Evolutionary conservation across 2,888 invertebrate genomes (phyloP).

Genomic region (Masnerella sp.): DNA sequence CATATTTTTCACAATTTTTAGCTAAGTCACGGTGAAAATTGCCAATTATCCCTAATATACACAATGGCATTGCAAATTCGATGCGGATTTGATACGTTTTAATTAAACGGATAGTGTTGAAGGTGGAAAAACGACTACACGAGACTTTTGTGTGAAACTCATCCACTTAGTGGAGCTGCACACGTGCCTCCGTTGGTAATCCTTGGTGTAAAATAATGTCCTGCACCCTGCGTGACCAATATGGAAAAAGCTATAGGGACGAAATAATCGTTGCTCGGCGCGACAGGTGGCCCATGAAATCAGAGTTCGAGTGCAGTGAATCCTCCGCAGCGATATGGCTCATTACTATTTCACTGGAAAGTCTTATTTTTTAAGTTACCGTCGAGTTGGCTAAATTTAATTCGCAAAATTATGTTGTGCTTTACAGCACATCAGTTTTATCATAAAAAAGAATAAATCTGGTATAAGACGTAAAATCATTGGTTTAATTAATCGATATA

Average conservation of each 20-base stretch:
- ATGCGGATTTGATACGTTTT: too few species aligned
- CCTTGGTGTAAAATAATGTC: constrained; percentile 69
- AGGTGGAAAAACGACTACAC: constrained; percentile 2
- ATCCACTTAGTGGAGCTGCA: constrained; percentile 19
- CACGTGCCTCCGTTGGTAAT: constrained; percentile 44
- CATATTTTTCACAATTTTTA: constrained; percentile 2
- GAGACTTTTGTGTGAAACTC: constrained; percentile 21
- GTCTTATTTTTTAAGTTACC: constrained; percentile 35
- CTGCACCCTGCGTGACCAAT: constrained; percentile 74
- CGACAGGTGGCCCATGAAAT: constrained; percentile 78
- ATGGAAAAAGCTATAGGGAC: constrained; percentile 69
- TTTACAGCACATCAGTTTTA: not conserved
- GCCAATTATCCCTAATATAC: not conserved
- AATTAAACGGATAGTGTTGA: not conserved
- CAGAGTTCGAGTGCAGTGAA: constrained; percentile 71
- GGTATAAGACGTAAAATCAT: too few species aligned
- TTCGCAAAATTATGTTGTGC: not conserved
- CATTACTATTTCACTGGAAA: constrained; percentile 51
- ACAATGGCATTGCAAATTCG: not conserved
- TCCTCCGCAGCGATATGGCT: constrained; percentile 60
- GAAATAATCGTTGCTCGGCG: constrained; percentile 64
- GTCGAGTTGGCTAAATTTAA: not conserved
- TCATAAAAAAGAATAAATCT: too few species aligned
- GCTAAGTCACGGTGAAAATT: too few species aligned
- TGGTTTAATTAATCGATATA: too few species aligned